Conservation (phyloP, 2,797 vertebrate species). For the Carcharodon carcharias region DNA sequence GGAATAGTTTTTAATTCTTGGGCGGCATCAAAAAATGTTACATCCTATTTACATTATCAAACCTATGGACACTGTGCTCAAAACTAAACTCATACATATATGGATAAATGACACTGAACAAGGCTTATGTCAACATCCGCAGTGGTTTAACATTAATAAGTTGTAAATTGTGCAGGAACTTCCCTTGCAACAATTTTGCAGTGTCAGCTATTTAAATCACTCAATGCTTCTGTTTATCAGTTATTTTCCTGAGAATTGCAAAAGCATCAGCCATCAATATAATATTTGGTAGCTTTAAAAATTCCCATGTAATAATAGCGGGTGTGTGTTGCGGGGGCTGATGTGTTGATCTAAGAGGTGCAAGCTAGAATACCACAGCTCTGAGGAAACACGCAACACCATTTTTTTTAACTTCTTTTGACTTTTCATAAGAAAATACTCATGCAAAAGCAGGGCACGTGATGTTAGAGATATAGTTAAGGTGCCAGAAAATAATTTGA, state of each 20-base stretch:
- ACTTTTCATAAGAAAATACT: not conserved
- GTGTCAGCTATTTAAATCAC: not conserved
- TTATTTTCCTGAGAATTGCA: not conserved
- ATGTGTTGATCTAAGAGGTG: not conserved
- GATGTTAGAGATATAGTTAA: not conserved
- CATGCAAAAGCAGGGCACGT: not conserved
- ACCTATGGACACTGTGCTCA: not conserved
- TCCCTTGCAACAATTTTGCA: not conserved
- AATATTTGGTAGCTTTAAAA: not conserved
- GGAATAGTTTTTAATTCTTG: not conserved
- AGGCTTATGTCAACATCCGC: not conserved
- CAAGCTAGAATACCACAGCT: not conserved
- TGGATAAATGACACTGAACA: not conserved
- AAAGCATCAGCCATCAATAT: not conserved
- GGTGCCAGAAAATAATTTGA: not conserved
- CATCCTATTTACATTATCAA: not conserved
- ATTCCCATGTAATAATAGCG: not conserved
- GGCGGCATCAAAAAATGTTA: not conserved
- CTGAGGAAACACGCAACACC: not conserved
- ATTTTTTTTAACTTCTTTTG: not conserved
- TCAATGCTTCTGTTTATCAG: not conserved
- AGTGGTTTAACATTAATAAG: not conserved
- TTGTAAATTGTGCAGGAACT: not conserved
- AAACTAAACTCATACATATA: not conserved
- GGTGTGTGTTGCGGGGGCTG: not conserved